Evolutionary conservation across 2,888 invertebrate genomes (phyloP).

Genomic region (Bombylius major): DNA sequence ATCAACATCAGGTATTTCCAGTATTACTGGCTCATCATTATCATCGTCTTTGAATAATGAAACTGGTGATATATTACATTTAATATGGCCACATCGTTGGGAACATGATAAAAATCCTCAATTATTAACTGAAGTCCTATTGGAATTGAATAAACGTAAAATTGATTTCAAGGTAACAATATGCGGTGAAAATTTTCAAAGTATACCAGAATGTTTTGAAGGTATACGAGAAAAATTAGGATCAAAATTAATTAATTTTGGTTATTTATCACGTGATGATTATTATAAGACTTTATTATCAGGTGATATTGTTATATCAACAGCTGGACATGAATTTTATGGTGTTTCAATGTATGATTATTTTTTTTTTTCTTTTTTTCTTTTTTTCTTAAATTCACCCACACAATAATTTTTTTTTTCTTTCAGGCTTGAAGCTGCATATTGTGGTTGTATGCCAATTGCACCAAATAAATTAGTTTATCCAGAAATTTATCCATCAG

Average conservation of each 20-base stretch:
- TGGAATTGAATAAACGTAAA: constrained; percentile 39
- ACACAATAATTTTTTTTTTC: constrained; percentile 4
- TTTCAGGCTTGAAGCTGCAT: constrained; percentile 54
- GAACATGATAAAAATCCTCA: constrained; percentile 66
- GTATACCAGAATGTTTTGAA: constrained; percentile 47
- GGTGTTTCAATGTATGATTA: constrained; percentile 56
- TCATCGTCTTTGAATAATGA: constrained; percentile 11
- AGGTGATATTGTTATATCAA: constrained; percentile 56
- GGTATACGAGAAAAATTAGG: constrained; percentile 39
- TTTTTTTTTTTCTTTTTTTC: background rate
- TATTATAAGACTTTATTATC: constrained; percentile 44
- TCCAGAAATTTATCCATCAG: constrained; percentile 54
- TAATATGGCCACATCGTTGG: constrained; percentile 69
- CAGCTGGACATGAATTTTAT: constrained; percentile 63
- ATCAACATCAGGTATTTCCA: no score
- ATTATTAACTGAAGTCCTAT: constrained; percentile 44
- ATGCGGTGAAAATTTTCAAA: constrained; percentile 48
- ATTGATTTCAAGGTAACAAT: constrained; percentile 45
- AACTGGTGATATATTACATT: constrained; percentile 35
- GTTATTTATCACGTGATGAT: constrained; percentile 43
- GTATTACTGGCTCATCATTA: background rate
- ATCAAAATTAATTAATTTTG: constrained; percentile 44
- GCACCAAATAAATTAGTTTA: constrained; percentile 56
- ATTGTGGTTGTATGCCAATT: constrained; percentile 55
- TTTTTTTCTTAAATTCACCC: background rate